Evolutionary conservation across 30 jellyfish, hydroid and myxozoan species (phyloP).

Genomic region (Pseudorhiza aurosa): DNA sequence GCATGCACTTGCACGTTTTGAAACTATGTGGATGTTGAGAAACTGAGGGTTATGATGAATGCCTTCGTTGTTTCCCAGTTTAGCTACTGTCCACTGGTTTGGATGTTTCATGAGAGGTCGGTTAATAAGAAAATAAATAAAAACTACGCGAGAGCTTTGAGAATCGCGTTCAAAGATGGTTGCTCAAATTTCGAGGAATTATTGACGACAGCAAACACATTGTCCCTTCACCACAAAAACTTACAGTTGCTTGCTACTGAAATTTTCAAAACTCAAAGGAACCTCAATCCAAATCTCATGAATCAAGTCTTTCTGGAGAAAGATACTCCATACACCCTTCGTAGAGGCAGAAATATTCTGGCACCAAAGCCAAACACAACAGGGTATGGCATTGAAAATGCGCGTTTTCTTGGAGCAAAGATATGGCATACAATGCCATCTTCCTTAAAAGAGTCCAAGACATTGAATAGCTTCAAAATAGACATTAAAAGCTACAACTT

Average conservation of each 20-base stretch:
- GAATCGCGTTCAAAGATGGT: constrained; percentile 1
- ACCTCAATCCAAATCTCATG: constrained; percentile 1
- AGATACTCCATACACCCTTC: constrained; percentile 18
- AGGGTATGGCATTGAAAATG: not conserved
- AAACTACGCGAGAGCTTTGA: constrained; percentile 1
- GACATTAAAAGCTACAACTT: too few species aligned
- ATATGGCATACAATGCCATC: too few species aligned
- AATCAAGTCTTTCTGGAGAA: constrained; percentile 2
- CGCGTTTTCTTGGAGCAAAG: too few species aligned
- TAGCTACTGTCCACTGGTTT: constrained; percentile 12
- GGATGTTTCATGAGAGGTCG: constrained; percentile 9
- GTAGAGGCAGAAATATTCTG: constrained; percentile 7
- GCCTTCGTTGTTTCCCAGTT: not conserved
- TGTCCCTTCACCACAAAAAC: not conserved
- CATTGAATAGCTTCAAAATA: too few species aligned
- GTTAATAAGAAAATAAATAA: constrained; percentile 4
- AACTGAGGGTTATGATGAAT: constrained; percentile 3
- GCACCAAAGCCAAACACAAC: not conserved
- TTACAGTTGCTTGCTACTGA: not conserved
- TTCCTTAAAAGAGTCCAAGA: too few species aligned
- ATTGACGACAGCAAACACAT: not conserved
- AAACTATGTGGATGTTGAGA: constrained; percentile 17
- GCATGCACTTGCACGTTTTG: constrained; percentile 11
- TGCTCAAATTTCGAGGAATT: constrained; percentile 1
- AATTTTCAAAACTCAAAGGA: not conserved